Evolutionary conservation across 2,797 vertebrate genomes (phyloP).

Genomic region (Sebastes wilsoni): DNA sequence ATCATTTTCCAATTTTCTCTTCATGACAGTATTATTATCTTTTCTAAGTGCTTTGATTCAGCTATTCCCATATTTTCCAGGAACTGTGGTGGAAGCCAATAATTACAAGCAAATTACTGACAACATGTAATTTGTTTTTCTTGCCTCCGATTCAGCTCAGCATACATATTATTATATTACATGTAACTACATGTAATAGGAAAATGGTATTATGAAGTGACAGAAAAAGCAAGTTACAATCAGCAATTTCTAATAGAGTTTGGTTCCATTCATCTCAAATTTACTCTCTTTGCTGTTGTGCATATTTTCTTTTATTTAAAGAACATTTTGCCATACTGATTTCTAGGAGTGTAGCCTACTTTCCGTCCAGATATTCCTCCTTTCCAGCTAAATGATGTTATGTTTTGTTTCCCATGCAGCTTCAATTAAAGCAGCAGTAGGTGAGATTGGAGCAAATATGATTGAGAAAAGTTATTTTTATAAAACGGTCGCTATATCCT

Average conservation of each 20-base stretch:
- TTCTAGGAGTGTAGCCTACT: not conserved
- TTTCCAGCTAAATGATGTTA: no score
- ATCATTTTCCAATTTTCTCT: slow-evolving; percentile 1
- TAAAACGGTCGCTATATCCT: no score
- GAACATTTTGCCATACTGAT: not conserved
- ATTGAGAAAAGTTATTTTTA: no score
- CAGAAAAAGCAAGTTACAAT: not conserved
- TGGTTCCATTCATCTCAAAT: not conserved
- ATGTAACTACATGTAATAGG: not conserved
- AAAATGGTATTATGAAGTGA: not conserved
- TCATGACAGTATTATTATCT: not conserved
- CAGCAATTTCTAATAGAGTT: not conserved
- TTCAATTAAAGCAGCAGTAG: no score
- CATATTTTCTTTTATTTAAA: not conserved
- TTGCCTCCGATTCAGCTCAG: not conserved
- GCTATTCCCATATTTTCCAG: not conserved
- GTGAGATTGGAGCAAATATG: no score
- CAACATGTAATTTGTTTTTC: not conserved
- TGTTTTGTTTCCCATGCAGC: no score
- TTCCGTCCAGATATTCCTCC: not conserved
- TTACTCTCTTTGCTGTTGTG: not conserved
- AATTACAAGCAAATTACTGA: slow-evolving; percentile 2
- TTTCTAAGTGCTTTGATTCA: not conserved
- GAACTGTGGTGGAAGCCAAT: not conserved
- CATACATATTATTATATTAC: not conserved